Base-by-base conservation (phyloP, 1,140 invertebrate species). In the Dendroctonus ponderosae region DNA sequence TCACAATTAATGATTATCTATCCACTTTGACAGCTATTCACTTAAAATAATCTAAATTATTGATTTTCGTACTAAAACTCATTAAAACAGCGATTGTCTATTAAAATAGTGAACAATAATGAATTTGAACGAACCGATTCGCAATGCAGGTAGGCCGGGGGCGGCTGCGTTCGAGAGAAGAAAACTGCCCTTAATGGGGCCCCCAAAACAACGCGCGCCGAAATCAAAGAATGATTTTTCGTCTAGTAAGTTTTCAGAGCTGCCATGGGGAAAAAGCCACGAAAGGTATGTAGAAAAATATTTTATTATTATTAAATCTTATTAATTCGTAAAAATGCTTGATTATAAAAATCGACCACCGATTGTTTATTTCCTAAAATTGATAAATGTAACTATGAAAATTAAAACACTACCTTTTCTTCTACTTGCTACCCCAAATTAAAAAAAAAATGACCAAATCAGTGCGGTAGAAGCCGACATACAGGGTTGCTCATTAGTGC, bases 201-300 rank as follows among this genome's bases (percentile, higher is more conserved):
- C 57, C 7, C 57, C 57, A n/a, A 14, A 7, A 48, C n/a, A 38
- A 12, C 41, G n/a, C 7, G 41, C 42, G n/a, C 41, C 42, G 7
- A 9, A n/a, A 14, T 12, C 57, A 26, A 44, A 14, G 4, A 59
- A 42, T 26, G 42, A 8, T 5, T 7, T 26, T 15, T 52, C 42
- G 11, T 62, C 60, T 14, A 53, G 48, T 14, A 41, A 52, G 26
- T 40, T 49, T 7, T 53, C 60, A 7, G 60, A 50, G 40, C 41
- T 62, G 11, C 46, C 46, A 52, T 62, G 60, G 60, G 60, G 60
- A 51, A 62, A 52, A 62, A 62, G 39, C 12, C 43, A 46, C 26
- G 58, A 48, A 12, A 52, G 42, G 58, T 60, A 50, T 38, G 43
- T 60, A 9, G 3, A 4, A 26, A 26, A 9, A 38, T 53, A 15